phyloP scores from a whole-genome alignment of 2,113 vertebrate genomes.

The Apteryx mantelli region DNA sequence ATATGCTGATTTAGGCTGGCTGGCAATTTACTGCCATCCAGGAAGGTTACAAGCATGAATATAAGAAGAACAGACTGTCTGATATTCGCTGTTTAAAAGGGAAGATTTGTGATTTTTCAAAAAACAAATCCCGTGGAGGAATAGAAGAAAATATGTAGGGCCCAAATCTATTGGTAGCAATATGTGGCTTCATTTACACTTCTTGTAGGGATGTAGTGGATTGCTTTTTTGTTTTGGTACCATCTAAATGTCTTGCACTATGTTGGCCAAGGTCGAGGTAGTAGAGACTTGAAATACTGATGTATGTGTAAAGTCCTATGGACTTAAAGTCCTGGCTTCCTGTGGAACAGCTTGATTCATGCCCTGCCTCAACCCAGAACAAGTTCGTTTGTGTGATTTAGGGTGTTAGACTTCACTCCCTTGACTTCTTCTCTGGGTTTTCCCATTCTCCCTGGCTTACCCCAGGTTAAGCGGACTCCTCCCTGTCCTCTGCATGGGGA shows the following conservation, averaged over 20 bases:
- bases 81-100: background rate
- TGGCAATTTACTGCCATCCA: background rate
- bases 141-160: background rate
- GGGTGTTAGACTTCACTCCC: background rate
- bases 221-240: background rate
- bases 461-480: background rate
- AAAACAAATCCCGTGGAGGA: background rate
- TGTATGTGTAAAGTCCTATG: accelerated
- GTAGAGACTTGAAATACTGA: background rate
- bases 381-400: background rate
- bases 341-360: background rate
- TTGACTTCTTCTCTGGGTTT: background rate
- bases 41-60: background rate
- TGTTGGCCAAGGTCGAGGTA: background rate
- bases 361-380: background rate
- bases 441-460: background rate
- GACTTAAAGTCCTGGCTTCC: background rate
- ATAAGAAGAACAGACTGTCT: background rate
- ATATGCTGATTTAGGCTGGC: background rate
- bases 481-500: background rate
- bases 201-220: accelerated
- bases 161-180: background rate
- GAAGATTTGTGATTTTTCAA: background rate
- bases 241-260: background rate
- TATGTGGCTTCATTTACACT: background rate